Evolutionary conservation across 2,888 invertebrate genomes (phyloP), one percentile per base, ranked within the genome.

Genomic region (Ormyrus labotus): DNA sequence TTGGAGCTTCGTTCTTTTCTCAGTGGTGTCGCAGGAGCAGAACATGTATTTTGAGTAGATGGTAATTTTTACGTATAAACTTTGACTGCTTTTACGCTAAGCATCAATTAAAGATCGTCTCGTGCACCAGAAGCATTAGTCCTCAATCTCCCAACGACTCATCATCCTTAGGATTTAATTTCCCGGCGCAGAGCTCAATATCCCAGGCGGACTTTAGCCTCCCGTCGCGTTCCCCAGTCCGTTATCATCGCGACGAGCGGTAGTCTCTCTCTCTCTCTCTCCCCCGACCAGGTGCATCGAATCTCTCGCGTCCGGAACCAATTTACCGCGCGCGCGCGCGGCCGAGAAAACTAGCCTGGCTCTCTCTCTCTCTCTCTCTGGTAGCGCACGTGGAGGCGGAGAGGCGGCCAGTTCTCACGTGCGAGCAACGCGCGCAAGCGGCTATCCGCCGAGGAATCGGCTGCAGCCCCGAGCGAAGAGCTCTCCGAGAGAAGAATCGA

Each of bases 271-370:
- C 60, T 6, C 45, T 34, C 48, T 13, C 60, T 8, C 19, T 13
- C 60, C 10, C 45, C 11, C 53, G 68, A 80, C 83, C 82, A 75
- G 81, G 81, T 82, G 81, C 83, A 83, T 82, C 83, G 84, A 85
- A 83, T 85, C 82, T 84, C 83, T 82, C 83, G 76, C 80, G 67
- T 11, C 82, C 81, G 76, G 83, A 78, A 82, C 84, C 84, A 85
- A 85, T 85, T 85, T 84, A 84, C 81, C 73, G 77, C 73, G 80
- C 34, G 34, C 34, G 34, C 34, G 34, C 34, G 34, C 34, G 34
- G 34, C 34, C 19, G 19, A 19, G 19, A 19, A 19, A 19, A 19
- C 19, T 19, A 19, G 82, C 70, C 64, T 65, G 73, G 81, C 82
- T 69, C 19, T 19, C 19, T 19, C 19, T 19, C 19, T 19, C 19